Conservation (phyloP, 1,140 invertebrate species). For the Drosophila sproati region DNA sequence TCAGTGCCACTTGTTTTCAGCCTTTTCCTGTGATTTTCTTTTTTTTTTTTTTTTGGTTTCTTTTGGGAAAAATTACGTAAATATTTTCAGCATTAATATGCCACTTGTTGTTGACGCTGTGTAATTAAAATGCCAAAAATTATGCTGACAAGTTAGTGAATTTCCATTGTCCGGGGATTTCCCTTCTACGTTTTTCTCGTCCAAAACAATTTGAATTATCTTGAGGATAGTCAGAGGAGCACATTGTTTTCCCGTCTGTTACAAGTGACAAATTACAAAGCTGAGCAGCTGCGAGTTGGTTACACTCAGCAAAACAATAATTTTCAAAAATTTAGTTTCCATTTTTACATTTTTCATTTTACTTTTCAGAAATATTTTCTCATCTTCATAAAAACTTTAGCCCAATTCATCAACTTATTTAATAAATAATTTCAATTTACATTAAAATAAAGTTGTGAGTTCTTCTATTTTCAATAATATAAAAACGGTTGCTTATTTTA, state of each 20-base stretch:
- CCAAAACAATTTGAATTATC: background rate
- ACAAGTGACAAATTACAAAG: background rate
- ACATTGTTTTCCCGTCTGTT: background rate
- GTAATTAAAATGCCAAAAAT: conserved; percentile 51
- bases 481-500: too few relatives aligned
- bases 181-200: background rate
- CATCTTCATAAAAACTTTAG: too few relatives aligned
- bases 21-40: conserved; percentile 7
- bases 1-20: conserved; percentile 9
- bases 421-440: too few relatives aligned
- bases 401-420: too few relatives aligned
- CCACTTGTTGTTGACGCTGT: conserved; percentile 32
- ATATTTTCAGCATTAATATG: conserved; percentile 34
- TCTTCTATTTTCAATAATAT: too few relatives aligned
- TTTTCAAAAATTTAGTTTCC: too few relatives aligned
- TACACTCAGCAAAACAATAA: background rate
- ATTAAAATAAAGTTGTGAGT: too few relatives aligned
- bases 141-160: background rate
- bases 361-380: too few relatives aligned
- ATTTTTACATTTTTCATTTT: too few relatives aligned
- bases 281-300: background rate
- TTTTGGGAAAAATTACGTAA: conserved; percentile 6
- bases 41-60: background rate
- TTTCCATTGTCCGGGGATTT: background rate
- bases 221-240: background rate